phyloP scores from a whole-genome alignment of 2,888 invertebrate genomes.

The Crepidodera aurea region DNA sequence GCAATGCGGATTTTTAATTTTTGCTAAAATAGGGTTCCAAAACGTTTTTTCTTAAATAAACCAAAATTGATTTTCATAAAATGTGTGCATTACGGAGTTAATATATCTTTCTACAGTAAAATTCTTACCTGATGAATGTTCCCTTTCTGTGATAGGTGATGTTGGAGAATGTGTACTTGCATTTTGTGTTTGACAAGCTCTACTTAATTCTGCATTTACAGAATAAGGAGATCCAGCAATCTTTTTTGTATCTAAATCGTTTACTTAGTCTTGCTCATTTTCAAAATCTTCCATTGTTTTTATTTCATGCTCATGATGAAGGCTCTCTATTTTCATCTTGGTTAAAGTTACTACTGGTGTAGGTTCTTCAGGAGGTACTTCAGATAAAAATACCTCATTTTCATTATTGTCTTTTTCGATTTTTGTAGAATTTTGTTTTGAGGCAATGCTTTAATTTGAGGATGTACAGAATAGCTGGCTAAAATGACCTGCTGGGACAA shows the following conservation, averaged over 20 bases:
- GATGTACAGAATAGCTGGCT: slow-evolving; percentile 59
- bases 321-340: neutral
- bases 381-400: slow-evolving; percentile 7
- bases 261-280: slow-evolving; percentile 28
- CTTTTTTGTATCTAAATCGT: slow-evolving; percentile 38
- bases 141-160: slow-evolving; percentile 30
- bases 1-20: no score
- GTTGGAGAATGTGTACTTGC: slow-evolving; percentile 33
- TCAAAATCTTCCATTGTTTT: slow-evolving; percentile 39
- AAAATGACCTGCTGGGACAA: slow-evolving; percentile 66
- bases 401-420: slow-evolving; percentile 51
- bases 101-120: no score
- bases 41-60: no score
- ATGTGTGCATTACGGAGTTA: no score
- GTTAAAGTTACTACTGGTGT: slow-evolving; percentile 15
- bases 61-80: no score
- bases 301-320: slow-evolving; percentile 25
- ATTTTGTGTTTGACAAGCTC: slow-evolving; percentile 59
- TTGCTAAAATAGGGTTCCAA: no score
- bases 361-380: slow-evolving; percentile 22
- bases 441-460: slow-evolving; percentile 53
- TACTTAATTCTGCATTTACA: slow-evolving; percentile 52
- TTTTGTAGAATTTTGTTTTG: slow-evolving; percentile 33
- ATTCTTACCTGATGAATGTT: no score
- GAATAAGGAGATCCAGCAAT: slow-evolving; percentile 41